A percentile compares a stretch with the other conserved stretches of the same genome.
Conservation (phyloP, 64 coral and sea anemone species). For the Catalaphyllia jardinei region DNA sequence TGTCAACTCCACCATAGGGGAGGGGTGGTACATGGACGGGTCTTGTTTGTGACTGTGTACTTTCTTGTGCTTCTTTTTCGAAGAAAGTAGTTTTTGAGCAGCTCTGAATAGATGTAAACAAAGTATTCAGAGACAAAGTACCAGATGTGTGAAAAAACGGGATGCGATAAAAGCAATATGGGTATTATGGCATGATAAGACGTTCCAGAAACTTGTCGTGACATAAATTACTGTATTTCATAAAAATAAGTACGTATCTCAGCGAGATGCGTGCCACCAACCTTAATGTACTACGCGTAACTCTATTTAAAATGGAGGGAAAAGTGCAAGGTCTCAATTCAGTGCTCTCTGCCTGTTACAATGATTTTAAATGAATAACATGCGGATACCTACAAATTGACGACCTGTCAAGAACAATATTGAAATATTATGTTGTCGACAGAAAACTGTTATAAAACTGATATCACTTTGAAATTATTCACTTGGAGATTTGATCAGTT, state of each 20-base stretch:
- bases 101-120: constrained; percentile 42
- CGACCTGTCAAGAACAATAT: background rate
- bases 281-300: no score
- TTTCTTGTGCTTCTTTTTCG: constrained; percentile 88
- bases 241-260: no score
- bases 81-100: constrained; percentile 90
- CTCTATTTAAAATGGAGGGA: no score
- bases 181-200: no score
- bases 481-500: background rate
- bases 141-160: no score
- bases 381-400: background rate
- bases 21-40: background rate
- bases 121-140: background rate
- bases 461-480: background rate
- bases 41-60: constrained; percentile 54
- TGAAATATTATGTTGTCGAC: background rate
- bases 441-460: background rate
- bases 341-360: no score
- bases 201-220: no score
- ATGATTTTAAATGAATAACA: background rate
- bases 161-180: no score
- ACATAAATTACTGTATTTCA: no score
- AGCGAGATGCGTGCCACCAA: no score
- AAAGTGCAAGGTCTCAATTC: no score
- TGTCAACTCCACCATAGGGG: constrained; percentile 34